Base-by-base conservation (phyloP, 37 sponge, comb jelly and placozoan species). In the Aphrocallistes beatrix region DNA sequence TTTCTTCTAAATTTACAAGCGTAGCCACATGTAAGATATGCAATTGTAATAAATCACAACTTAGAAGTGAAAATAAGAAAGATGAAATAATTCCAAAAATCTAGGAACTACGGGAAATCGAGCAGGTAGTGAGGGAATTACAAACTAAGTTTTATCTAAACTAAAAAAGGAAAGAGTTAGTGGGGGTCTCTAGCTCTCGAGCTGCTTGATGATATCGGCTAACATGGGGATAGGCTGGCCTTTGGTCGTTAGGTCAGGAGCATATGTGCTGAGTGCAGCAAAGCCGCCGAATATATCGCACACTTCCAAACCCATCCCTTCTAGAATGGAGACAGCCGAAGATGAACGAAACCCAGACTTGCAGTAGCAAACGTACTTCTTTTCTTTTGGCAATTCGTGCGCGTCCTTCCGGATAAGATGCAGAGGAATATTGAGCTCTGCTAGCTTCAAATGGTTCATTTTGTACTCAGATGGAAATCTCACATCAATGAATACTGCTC, bases 291-390 rank as follows among this genome's bases (percentile, higher is more conserved):
- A 30, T 25, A 94, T 50, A 75, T 94, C 93, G 32, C 36, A 51
- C 0, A 86, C 90, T 23, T 84, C 49, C 49, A 86, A 88, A 23
- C 95, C 95, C 13, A 42, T 51, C 28, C 42, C 38, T 21, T 48
- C 83, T 21, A 94, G 90, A 0, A 94, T 51, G 0, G 93, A 92
- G 36, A 84, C 19, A 23, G 91, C 93, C 60, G 92, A 92, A 28
- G 91, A 48, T 1, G 95, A 92, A 10, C 95, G 84, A 81, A 88
- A 94, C 36, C 95, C 95, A 38, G 81, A 51, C n/a, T 42, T 39
- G 82, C 95, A 94, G 88, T 86, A 94, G 45, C 85, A 38, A 13
- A 89, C 1, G 45, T 93, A 91, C 51, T 38, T 82, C 36, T 60
- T 83, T 17, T 51, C 87, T 87, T 85, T 90, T 49, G 87, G 82